A percentile compares a stretch with the other conserved stretches of the same genome.
Conservation (phyloP, 2,113 vertebrate genomes). For the Trichechus manatus region DNA sequence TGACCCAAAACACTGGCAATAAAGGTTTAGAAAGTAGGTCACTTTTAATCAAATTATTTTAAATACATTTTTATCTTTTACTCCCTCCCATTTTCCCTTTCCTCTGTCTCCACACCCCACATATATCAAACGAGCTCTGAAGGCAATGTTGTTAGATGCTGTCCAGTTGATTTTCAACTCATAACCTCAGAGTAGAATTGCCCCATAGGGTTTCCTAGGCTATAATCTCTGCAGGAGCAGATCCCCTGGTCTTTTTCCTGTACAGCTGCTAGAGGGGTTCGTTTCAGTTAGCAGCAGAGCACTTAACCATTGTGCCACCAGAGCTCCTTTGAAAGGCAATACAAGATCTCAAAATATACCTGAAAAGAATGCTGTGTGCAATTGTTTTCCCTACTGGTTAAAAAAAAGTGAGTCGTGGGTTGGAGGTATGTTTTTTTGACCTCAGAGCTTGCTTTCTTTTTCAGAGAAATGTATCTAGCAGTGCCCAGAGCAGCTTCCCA, state of each 20-base stretch:
- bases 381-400: neutral
- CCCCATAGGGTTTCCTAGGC: too few relatives aligned
- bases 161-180: too few relatives aligned
- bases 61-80: neutral
- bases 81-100: neutral
- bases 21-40: neutral
- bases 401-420: neutral
- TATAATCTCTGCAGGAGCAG: too few relatives aligned
- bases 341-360: conserved; percentile 9
- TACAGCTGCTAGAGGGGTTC: too few relatives aligned
- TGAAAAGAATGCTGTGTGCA: neutral
- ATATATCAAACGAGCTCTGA: neutral
- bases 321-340: too few relatives aligned
- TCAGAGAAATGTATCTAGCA: conserved; percentile 6
- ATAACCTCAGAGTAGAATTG: too few relatives aligned
- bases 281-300: too few relatives aligned
- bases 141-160: neutral
- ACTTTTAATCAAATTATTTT: conserved; percentile 28
- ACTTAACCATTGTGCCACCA: too few relatives aligned
- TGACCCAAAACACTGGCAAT: neutral
- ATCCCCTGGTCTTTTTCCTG: too few relatives aligned
- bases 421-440: neutral
- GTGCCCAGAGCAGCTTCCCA: neutral
- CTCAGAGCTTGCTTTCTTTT: neutral
- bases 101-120: neutral